phyloP scores from a whole-genome alignment of 2,113 vertebrate genomes.

The Upupa epops region DNA sequence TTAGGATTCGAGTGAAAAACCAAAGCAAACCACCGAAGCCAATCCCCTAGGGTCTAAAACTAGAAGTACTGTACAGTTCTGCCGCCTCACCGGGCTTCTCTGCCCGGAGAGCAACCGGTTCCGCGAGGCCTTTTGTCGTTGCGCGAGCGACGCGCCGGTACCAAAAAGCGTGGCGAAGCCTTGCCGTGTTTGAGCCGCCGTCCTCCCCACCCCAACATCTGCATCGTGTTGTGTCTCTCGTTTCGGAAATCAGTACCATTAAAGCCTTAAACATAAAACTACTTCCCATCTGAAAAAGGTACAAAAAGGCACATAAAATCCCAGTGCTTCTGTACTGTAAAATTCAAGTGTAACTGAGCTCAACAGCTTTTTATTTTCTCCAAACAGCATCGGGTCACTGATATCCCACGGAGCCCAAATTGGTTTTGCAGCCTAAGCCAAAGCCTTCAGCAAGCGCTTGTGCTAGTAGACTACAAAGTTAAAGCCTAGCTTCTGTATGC shows the following conservation, averaged over 20 bases:
- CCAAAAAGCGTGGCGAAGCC: conserved; percentile 90
- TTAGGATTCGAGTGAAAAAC: conserved; percentile 86
- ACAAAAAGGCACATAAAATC: conserved; percentile 99
- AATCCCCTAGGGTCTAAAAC: conserved; percentile 87
- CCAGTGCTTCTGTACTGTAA: conserved; percentile 99
- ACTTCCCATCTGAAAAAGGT: conserved; percentile 99
- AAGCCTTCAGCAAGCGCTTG: conserved; percentile 95
- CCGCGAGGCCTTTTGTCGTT: conserved; percentile 76
- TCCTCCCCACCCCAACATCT: conserved; percentile 83
- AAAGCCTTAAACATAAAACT: conserved; percentile 99
- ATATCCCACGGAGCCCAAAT: conserved; percentile 85
- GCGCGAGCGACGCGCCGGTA: conserved; percentile 89
- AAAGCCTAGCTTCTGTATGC: conserved; percentile 94
- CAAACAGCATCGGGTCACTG: conserved; percentile 90
- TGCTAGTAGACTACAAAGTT: conserved; percentile 97
- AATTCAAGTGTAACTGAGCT: conserved; percentile 99
- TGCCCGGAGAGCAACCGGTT: conserved; percentile 82
- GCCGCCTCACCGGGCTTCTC: conserved; percentile 79
- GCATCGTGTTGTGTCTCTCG: too few relatives aligned
- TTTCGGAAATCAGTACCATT: conserved; percentile 99
- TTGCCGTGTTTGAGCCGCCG: conserved; percentile 90
- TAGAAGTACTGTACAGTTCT: conserved; percentile 90
- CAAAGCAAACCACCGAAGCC: too few relatives aligned
- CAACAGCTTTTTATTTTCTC: conserved; percentile 82
- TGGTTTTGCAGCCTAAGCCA: conserved; percentile 86